These are phyloP conservation scores for Scrobipalpa costella DNA, from an alignment of 2,888 invertebrate genomes.

Conservation along the genomic window DNA sequence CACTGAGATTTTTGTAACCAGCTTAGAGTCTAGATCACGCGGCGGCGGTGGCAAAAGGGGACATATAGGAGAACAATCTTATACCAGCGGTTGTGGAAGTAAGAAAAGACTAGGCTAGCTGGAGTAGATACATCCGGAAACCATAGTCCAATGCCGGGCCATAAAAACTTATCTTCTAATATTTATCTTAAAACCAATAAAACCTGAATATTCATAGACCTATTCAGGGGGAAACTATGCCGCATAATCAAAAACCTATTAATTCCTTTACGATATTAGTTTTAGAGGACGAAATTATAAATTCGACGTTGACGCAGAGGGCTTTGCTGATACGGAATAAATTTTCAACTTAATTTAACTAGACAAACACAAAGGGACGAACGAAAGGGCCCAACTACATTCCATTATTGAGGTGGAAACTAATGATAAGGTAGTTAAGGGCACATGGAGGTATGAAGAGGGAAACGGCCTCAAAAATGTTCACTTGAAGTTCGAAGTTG, in stretches of 20 bases:
- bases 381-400: slow-evolving; percentile 71
- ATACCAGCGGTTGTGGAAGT: no score
- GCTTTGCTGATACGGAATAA: slow-evolving; percentile 71
- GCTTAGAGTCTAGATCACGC: no score
- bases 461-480: not conserved
- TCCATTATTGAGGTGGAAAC: slow-evolving; percentile 75
- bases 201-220: not conserved
- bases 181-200: no score
- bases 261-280: slow-evolving; percentile 58
- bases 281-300: slow-evolving; percentile 71
- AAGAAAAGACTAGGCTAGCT: no score
- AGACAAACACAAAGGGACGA: slow-evolving; percentile 73
- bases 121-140: no score
- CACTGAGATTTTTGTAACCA: no score
- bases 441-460: slow-evolving; percentile 37
- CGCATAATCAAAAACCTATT: slow-evolving; percentile 63
- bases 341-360: slow-evolving; percentile 81
- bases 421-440: slow-evolving; percentile 71
- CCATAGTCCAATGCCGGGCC: no score
- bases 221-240: slow-evolving; percentile 37
- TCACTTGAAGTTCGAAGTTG: no score
- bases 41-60: no score
- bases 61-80: no score
- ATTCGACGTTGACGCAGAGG: slow-evolving; percentile 74
- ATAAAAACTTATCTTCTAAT: no score